Percentiles rank a stretch among this genome's conserved stretches.
Conservation (phyloP, 2,797 vertebrate genomes). For the Halcyon leucocephala region DNA sequence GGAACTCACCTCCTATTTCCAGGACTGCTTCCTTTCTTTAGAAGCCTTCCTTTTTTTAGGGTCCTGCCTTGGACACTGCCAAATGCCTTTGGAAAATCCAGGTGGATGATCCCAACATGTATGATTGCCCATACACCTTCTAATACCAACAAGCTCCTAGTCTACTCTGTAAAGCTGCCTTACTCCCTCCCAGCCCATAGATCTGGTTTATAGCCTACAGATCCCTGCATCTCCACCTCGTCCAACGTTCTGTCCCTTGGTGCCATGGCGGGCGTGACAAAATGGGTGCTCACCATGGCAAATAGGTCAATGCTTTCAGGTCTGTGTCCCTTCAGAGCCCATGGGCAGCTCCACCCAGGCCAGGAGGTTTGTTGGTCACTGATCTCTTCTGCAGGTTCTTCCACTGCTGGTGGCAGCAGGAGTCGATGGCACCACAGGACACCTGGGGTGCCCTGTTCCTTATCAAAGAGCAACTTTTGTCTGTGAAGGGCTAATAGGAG, state of each 20-base stretch:
- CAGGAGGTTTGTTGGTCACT: neutral
- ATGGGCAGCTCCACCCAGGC: neutral
- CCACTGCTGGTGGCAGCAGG: neutral
- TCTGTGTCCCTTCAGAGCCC: neutral
- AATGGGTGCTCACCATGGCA: accelerated
- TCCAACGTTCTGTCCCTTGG: neutral
- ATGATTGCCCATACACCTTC: neutral
- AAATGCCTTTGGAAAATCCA: neutral
- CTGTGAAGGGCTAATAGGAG: neutral
- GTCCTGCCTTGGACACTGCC: neutral
- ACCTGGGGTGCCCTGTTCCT: neutral
- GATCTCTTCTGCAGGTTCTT: neutral
- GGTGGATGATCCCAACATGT: neutral
- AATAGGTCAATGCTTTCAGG: neutral
- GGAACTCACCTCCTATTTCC: neutral
- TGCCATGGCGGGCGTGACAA: neutral
- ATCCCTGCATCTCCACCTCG: neutral
- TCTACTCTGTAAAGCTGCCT: neutral
- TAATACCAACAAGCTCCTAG: neutral
- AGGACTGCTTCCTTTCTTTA: neutral
- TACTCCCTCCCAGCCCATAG: neutral
- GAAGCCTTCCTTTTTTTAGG: neutral
- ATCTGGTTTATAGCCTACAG: neutral
- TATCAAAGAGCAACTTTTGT: neutral
- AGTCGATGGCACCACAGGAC: neutral